A percentile compares a stretch with the other conserved stretches of the same genome.
Evolutionary conservation across 2,797 vertebrate species (phyloP).

Genomic region (Anabacerthia variegaticeps): DNA sequence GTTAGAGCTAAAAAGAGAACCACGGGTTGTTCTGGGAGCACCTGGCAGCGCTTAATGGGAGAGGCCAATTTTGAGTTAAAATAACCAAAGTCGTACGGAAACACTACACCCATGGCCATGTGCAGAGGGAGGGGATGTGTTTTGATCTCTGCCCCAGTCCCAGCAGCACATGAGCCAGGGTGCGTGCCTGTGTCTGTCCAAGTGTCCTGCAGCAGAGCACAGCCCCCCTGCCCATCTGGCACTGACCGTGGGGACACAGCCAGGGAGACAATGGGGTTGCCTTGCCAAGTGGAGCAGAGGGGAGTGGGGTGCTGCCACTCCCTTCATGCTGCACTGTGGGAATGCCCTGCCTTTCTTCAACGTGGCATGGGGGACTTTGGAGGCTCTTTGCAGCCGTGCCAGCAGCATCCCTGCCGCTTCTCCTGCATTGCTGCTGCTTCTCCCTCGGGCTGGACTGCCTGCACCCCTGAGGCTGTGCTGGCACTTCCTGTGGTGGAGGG

Average conservation of each 20-base stretch:
- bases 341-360: background rate
- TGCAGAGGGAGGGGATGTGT: background rate
- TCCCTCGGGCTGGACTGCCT: fast-evolving
- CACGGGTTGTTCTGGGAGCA: constrained; percentile 17
- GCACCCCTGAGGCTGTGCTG: background rate
- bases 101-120: background rate
- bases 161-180: background rate
- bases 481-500: background rate
- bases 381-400: fast-evolving
- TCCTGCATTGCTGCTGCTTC: fast-evolving
- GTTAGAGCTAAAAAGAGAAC: constrained; percentile 18
- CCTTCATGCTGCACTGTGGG: fast-evolving
- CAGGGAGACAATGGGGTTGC: background rate
- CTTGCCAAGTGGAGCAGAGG: fast-evolving
- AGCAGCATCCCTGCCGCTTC: background rate
- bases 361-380: fast-evolving
- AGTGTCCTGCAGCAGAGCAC: fast-evolving
- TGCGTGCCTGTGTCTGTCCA: fast-evolving
- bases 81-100: background rate
- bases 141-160: background rate
- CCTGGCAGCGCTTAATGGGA: constrained; percentile 7
- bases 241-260: fast-evolving
- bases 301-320: background rate
- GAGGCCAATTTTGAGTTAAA: fast-evolving
- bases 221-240: fast-evolving